Conservation (phyloP, 2,113 vertebrate genomes). For the Martes martes region DNA sequence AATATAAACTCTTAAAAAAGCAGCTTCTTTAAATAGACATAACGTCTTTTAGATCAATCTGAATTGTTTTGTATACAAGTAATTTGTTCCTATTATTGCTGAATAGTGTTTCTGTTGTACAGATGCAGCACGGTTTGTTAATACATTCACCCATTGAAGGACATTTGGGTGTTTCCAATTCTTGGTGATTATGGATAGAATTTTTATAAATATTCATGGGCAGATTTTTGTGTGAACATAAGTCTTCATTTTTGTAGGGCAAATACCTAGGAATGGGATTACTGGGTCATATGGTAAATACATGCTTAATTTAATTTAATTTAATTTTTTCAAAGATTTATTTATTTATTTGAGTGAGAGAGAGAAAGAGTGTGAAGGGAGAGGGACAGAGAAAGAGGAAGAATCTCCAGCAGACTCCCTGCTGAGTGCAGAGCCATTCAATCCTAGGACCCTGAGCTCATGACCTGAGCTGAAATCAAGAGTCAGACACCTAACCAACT, state of each 20-base stretch:
- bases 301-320: neutral
- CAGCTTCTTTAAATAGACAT: neutral
- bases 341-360: neutral
- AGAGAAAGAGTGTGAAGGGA: neutral
- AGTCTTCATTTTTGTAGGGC: neutral
- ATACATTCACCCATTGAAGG: neutral
- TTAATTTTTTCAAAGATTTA: neutral
- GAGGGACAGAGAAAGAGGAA: neutral
- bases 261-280: neutral
- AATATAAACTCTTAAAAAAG: neutral
- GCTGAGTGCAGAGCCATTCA: neutral
- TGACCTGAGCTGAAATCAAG: neutral
- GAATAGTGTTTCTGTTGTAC: neutral
- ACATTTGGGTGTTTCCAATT: neutral
- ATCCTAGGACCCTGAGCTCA: neutral
- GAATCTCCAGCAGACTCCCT: neutral
- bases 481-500: neutral
- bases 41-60: neutral
- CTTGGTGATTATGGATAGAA: neutral
- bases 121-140: neutral
- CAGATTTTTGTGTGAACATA: neutral
- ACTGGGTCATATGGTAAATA: neutral
- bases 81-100: neutral
- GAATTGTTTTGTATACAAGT: neutral
- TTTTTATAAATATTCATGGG: neutral